Percentiles rank a stretch among this genome's conserved stretches.
These are phyloP conservation scores for Rhinella marina DNA, from an alignment of 2,797 vertebrate species.

Conservation along the genomic window DNA sequence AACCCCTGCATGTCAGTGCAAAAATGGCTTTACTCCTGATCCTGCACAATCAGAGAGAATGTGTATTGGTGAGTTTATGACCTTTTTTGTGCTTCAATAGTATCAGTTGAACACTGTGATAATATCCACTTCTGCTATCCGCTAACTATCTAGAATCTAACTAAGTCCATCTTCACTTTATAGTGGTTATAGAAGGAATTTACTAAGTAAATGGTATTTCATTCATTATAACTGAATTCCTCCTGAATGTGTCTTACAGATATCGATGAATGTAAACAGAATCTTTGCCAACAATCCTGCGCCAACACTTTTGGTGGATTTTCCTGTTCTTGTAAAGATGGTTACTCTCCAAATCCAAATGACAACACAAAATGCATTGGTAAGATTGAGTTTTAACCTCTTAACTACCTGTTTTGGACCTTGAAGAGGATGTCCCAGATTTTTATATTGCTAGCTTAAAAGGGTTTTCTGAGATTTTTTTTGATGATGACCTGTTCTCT, in stretches of 20 bases:
- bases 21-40: constrained; percentile 24
- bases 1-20: constrained; percentile 12
- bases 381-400: constrained; percentile 14
- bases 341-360: constrained; percentile 14
- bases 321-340: constrained; percentile 33
- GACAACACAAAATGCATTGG: background rate
- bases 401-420: too few relatives aligned
- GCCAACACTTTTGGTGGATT: constrained; percentile 40
- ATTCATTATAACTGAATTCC: too few relatives aligned
- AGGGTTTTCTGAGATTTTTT: too few relatives aligned
- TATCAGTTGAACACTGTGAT: background rate
- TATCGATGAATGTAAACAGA: constrained; percentile 31
- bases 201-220: too few relatives aligned
- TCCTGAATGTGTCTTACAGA: constrained; percentile 38
- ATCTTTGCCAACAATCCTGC: constrained; percentile 18
- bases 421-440: too few relatives aligned
- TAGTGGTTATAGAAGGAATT: too few relatives aligned
- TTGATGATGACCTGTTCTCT: too few relatives aligned
- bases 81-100: background rate
- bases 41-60: constrained; percentile 6
- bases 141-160: too few relatives aligned
- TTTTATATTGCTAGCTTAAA: too few relatives aligned
- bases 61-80: constrained; percentile 39
- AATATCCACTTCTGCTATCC: too few relatives aligned
- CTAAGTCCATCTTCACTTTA: too few relatives aligned